Conservation (phyloP, 1,140 invertebrate genomes). For the Caenorhabditis tropicalis region DNA sequence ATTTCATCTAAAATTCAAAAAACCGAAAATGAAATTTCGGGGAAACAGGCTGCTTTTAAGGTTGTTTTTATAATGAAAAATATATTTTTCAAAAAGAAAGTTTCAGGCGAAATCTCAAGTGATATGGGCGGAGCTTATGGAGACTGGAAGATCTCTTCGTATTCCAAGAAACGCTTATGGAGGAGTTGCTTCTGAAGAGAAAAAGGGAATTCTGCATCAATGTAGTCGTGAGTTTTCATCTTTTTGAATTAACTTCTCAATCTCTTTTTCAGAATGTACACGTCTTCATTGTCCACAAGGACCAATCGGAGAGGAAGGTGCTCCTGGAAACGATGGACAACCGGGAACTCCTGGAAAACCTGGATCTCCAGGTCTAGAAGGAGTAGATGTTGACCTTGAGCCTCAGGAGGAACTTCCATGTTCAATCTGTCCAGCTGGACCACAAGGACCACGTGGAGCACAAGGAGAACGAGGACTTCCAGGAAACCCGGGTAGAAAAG, state of each 20-base stretch:
- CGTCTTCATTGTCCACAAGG: constrained; percentile 46
- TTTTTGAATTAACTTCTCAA: no score
- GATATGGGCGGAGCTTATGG: constrained; percentile 44
- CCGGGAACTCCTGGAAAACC: constrained; percentile 47
- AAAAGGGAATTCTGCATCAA: constrained; percentile 42
- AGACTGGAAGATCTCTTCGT: constrained; percentile 29
- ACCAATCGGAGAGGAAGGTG: constrained; percentile 48
- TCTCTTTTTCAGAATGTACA: constrained; percentile 29
- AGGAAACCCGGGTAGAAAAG: constrained; percentile 41
- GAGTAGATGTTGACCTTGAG: constrained; percentile 42
- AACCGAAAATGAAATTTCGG: constrained; percentile 4
- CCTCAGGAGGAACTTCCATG: constrained; percentile 48
- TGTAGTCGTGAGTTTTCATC: constrained; percentile 44
- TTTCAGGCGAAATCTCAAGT: constrained; percentile 37
- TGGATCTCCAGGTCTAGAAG: constrained; percentile 46
- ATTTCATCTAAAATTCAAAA: constrained; percentile 32
- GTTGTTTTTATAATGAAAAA: neutral
- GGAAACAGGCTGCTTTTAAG: constrained; percentile 9
- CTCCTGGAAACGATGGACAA: constrained; percentile 51
- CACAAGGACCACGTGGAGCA: constrained; percentile 49
- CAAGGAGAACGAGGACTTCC: constrained; percentile 53
- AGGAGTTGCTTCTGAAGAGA: neutral
- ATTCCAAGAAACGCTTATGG: constrained; percentile 31
- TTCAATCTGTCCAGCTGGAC: constrained; percentile 49
- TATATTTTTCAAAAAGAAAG: no score